Evolutionary conservation across 1,140 invertebrate genomes (phyloP).

Genomic region (Anthonomus grandis): DNA sequence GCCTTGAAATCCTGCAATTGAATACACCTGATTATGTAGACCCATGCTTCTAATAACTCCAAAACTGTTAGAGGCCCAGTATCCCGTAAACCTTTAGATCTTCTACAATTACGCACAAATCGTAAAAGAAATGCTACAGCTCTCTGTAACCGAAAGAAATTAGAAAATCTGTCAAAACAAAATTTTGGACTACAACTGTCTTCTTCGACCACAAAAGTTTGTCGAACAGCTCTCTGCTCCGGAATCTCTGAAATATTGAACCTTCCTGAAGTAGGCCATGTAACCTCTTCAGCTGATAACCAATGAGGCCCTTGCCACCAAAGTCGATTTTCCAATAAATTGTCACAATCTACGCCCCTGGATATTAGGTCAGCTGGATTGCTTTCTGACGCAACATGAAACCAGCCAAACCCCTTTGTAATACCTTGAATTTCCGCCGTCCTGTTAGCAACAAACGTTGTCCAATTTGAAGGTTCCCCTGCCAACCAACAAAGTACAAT

Average conservation of each 20-base stretch:
- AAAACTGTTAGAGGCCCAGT: neutral
- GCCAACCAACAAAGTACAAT: conserved; percentile 26
- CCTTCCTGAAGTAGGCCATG: neutral
- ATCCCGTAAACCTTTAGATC: neutral
- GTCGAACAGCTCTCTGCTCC: neutral
- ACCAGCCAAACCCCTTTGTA: conserved; percentile 26
- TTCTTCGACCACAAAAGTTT: neutral
- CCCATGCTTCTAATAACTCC: neutral
- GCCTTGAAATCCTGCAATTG: neutral
- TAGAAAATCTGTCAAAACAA: neutral
- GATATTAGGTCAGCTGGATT: conserved; percentile 42
- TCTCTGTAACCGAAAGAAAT: neutral
- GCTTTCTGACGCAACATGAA: conserved; percentile 31
- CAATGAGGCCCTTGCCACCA: neutral
- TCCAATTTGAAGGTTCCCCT: conserved; percentile 22
- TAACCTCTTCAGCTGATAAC: neutral
- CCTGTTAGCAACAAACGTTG: conserved; percentile 36
- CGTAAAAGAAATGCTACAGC: neutral
- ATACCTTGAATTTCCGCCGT: conserved; percentile 35
- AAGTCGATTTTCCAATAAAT: neutral
- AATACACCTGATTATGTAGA: neutral
- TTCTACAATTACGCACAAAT: conserved; percentile 26
- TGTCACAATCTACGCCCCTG: conserved; percentile 19
- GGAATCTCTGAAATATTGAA: neutral
- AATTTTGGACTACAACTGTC: neutral